Evolutionary conservation across 2,797 vertebrate genomes (phyloP), one percentile per base, ranked within the genome.

Genomic region (Onychomys leucogaster): DNA sequence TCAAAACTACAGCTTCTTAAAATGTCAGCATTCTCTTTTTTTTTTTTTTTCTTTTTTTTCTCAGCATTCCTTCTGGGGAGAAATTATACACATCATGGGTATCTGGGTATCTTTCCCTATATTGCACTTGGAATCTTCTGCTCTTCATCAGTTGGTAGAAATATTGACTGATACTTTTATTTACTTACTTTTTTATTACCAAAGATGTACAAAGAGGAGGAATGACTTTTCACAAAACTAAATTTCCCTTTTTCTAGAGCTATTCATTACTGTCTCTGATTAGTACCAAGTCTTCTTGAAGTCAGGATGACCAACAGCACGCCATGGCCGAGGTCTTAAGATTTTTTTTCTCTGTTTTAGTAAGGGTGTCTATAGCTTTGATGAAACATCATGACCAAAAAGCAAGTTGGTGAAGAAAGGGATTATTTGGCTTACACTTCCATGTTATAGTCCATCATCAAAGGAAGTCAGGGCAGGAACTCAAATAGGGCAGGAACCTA

Each of bases 191-290:
- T n/a, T 61, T 71, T 43, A 6, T 63, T 25, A 82, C 6, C n/a
- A 61, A 61, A 61, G 55, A 83, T 63, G 37, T 63, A 43, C 59
- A 43, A 27, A 19, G 52, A 16, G n/a, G 6, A 17, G 19, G 71
- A 76, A 93, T 69, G n/a, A 63, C 61, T 89, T 96, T 67, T 89
- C 80, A 85, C 59, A 69, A 91, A 88, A 89, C 43, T 61, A n/a
- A 91, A 80, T 92, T 96, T 93, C 81, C 81, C 80, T 12, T 67
- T 93, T 94, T 96, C 67, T 61, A 65, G 55, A 88, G n/a, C 55
- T 29, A 80, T 94, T 82, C 46, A 14, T 92, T 73, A 43, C 55
- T 78, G 41, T 91, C 82, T 91, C 8, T 0, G 9, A 55, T 73
- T 46, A 41, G 37, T 69, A 21, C 52, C 46, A 17, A 69, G 85